phyloP scores from a whole-genome alignment of 2,113 vertebrate genomes.

The Monarcha castaneiventris region DNA sequence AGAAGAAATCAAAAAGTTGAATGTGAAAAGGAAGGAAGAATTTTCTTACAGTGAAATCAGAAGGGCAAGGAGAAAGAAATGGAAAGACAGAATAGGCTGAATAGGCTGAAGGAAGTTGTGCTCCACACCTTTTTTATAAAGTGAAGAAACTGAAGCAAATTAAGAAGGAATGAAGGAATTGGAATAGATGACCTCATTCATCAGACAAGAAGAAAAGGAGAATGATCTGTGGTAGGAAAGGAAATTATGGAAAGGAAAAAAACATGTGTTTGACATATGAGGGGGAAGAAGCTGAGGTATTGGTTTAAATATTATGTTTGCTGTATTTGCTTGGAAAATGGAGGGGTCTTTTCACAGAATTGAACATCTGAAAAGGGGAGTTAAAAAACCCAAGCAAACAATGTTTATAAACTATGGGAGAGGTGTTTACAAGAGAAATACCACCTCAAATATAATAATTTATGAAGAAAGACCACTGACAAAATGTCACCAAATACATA shows the following conservation, averaged over 20 bases:
- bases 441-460: neutral
- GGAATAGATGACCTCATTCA: neutral
- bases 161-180: neutral
- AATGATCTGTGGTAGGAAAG: neutral
- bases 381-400: neutral
- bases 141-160: neutral
- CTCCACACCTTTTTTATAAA: neutral
- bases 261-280: neutral
- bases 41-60: neutral
- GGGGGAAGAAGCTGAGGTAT: neutral
- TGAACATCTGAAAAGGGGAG: neutral
- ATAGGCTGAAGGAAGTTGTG: neutral
- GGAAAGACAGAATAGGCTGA: neutral
- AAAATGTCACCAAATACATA: neutral
- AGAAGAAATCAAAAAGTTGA: constrained; percentile 38
- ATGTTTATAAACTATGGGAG: neutral
- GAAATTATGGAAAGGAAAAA: neutral
- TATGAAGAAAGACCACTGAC: neutral
- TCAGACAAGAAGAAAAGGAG: neutral
- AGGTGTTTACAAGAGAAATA: neutral
- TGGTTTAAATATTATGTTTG: neutral
- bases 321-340: neutral
- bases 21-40: constrained; percentile 19
- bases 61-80: neutral
- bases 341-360: neutral